A percentile compares a stretch with the other conserved stretches of the same genome.
Evolutionary conservation across 2,113 vertebrate genomes (phyloP).

Genomic region (Phylloscopus trochilus): DNA sequence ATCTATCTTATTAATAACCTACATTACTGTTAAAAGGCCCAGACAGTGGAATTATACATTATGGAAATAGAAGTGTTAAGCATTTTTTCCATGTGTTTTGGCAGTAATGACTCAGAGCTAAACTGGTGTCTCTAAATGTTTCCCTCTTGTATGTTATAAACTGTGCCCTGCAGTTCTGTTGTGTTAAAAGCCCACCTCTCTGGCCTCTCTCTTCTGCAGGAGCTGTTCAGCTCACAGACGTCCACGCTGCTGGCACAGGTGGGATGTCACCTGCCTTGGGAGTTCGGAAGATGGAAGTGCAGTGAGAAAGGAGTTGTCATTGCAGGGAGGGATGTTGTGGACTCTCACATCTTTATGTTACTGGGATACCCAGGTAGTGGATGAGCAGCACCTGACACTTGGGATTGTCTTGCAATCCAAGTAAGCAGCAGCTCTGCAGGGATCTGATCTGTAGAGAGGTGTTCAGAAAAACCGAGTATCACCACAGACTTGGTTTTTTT

Average conservation of each 20-base stretch:
- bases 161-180: neutral
- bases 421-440: neutral
- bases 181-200: neutral
- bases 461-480: rapidly evolving
- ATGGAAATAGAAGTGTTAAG: neutral
- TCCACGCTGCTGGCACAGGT: neutral
- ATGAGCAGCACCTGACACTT: neutral
- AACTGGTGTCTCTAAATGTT: neutral
- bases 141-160: neutral
- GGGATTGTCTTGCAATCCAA: neutral
- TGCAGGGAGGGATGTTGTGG: neutral
- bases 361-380: neutral
- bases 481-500: neutral
- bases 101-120: conserved; percentile 14
- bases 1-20: neutral
- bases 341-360: neutral
- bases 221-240: rapidly evolving
- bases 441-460: neutral
- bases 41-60: conserved; percentile 14
- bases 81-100: conserved; percentile 16
- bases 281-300: neutral
- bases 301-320: neutral
- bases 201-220: neutral
- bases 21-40: neutral
- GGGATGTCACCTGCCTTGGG: neutral